Evolutionary conservation across 2,797 vertebrate genomes (phyloP), one percentile per base, ranked within the genome.

Genomic region (Hybognathus amarus): DNA sequence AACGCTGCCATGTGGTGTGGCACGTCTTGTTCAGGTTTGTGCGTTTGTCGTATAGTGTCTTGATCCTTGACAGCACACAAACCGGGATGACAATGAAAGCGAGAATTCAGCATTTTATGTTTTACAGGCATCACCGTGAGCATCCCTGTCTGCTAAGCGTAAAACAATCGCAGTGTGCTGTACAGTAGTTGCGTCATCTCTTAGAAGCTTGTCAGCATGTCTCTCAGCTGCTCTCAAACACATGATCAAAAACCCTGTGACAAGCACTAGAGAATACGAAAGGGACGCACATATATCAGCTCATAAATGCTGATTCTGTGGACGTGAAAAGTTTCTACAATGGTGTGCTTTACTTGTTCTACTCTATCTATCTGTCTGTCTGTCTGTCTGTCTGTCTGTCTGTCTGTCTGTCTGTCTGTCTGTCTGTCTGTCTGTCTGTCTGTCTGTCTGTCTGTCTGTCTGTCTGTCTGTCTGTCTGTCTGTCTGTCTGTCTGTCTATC

Each of bases 171-270:
- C 33, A 52, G 61, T 22, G 40, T 2, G 40, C 76, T 42, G 56
- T 77, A 77, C 63, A 45, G 74, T 52, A 74, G 80, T 82, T 66
- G 70, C 45, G 15, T 67, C 63, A 76, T 75, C 47, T 59, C 50
- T 56, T n/a, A 76, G 81, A 83, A 59, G 73, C 73, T 68, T 83
- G 81, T 77, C 73, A 83, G 50, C 40, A 2, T n/a, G 71, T 83
- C 63, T 83, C 63, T 77, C 24, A 42, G 81, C 24, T 42, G 63
- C 45, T 56, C 38, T 33, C 47, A 20, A 27, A 20, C 24, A 83
- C 36, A 83, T 59, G 63, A 77, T 83, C 81, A 83, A 83, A 83
- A 67, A 67, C 27, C 11, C 5, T n/a, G 17, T 67, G 70, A 54
- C 80, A 76, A 75, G 45, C 24, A 67, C 30, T 33, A 67, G n/a